These are phyloP conservation scores for Pionites leucogaster DNA, from an alignment of 2,113 vertebrate genomes.

Conservation along the genomic window DNA sequence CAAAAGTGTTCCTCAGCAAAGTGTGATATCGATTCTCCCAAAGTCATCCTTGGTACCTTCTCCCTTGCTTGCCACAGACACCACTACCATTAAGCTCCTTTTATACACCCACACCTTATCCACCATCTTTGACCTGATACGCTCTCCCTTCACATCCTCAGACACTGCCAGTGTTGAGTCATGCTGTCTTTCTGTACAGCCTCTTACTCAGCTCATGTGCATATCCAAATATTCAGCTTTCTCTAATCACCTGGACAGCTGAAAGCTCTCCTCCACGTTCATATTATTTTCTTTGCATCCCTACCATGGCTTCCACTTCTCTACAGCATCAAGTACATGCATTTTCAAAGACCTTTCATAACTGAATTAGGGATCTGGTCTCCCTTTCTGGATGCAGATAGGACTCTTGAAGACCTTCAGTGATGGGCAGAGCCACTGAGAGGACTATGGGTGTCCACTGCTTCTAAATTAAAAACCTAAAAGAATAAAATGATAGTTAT, in stretches of 20 bases:
- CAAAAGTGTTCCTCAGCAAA: not conserved
- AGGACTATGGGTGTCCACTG: not conserved
- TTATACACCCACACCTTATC: not conserved
- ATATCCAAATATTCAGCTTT: not conserved
- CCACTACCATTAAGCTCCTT: not conserved
- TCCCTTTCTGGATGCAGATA: not conserved
- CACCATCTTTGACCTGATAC: not conserved
- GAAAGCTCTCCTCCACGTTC: not conserved
- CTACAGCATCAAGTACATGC: not conserved
- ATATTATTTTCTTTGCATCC: not conserved
- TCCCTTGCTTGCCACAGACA: not conserved
- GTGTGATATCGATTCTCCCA: not conserved
- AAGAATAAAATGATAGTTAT: not conserved
- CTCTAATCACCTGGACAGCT: not conserved
- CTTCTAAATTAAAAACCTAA: not conserved
- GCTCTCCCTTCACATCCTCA: not conserved
- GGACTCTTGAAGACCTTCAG: not conserved
- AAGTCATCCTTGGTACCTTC: not conserved
- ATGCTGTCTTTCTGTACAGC: not conserved
- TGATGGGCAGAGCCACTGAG: not conserved
- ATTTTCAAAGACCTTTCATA: not conserved
- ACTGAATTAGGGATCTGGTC: not conserved
- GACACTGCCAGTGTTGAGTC: not conserved
- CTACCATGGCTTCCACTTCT: not conserved
- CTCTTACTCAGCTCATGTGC: not conserved